Conservation (phyloP, 1,140 invertebrate genomes). For the Dufourea novaeangliae region DNA sequence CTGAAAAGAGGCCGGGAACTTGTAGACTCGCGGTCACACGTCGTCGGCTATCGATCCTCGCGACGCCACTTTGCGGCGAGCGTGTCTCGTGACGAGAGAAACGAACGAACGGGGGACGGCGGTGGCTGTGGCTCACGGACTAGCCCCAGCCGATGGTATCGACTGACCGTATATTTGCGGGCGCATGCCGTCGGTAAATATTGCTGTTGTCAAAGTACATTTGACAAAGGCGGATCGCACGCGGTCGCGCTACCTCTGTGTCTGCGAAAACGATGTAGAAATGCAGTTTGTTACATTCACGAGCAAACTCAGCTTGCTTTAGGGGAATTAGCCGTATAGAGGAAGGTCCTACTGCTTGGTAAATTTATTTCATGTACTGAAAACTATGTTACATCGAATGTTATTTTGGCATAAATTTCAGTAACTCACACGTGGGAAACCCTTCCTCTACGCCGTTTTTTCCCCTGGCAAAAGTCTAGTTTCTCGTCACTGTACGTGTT, state of each 20-base stretch:
- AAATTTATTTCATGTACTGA: too few species aligned
- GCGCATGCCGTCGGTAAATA: slow-evolving; percentile 11
- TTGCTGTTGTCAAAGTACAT: slow-evolving; percentile 17
- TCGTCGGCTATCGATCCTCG: slow-evolving; percentile 38
- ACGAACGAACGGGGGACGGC: slow-evolving; percentile 21
- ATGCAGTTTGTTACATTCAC: not conserved
- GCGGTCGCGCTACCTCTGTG: not conserved
- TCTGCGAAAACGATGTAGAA: not conserved
- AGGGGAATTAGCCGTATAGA: too few species aligned
- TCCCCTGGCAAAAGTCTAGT: too few species aligned
- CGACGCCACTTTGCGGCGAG: slow-evolving; percentile 31
- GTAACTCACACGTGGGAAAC: too few species aligned
- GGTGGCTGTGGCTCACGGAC: not conserved
- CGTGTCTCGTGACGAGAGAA: slow-evolving; percentile 21
- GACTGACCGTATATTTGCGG: slow-evolving; percentile 23
- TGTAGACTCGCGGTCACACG: slow-evolving; percentile 24
- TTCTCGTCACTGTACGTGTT: too few species aligned
- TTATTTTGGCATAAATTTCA: too few species aligned
- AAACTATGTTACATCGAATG: too few species aligned
- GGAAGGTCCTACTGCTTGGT: too few species aligned
- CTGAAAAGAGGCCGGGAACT: slow-evolving; percentile 39
- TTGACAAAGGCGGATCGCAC: not conserved
- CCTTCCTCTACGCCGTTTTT: too few species aligned
- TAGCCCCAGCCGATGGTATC: not conserved
- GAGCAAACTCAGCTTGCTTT: too few species aligned